Evolutionary conservation across 2,888 invertebrate species (phyloP), one percentile per base, ranked within the genome.

Genomic region (Slavum lentiscoides): DNA sequence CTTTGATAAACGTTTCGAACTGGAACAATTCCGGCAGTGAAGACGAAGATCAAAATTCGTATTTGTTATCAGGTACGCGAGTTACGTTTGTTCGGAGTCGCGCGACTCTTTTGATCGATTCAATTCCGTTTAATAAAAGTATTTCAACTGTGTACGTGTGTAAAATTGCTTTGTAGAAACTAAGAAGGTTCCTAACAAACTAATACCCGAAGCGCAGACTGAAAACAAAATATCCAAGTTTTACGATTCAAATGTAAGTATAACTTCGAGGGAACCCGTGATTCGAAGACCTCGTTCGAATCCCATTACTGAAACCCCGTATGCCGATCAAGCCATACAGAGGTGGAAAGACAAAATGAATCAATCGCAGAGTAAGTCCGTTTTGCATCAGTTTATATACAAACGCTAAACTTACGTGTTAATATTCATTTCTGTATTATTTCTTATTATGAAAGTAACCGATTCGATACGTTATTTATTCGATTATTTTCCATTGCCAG

Each of bases 301-400:
- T 70, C 70, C 80, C 43, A 13, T 72, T 1, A 80, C 80, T 15
- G 80, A 72, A 72, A 80, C 80, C 8, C 80, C 80, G 39, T 62
- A 64, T 58, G 80, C 80, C 23, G 80, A 80, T 80, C 62, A 58
- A 39, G 80, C 80, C 55, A 72, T 80, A 19, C 70, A 72, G 58
- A 61, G 80, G 19, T 80, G 80, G 80, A 80, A 72, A 80, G 70
- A 80, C 19, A 80, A 80, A 64, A 80, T 80, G 80, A 72, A 66
- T 64, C 70, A 70, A n/a, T 80, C 80, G 19, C 70, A 64, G 11
- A 64, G 80, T 80, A 64, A 70, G 64, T 39, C 15, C 15, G 19
- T 43, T 15, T 30, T 17, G 49, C 3, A 23, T n/a, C 11, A 15
- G 13, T 49, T 49, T 13, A 3, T 15, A 49, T 49, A 13, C 15